Base-by-base conservation (phyloP, 2,113 vertebrate species). In the Prunella fulvescens region DNA sequence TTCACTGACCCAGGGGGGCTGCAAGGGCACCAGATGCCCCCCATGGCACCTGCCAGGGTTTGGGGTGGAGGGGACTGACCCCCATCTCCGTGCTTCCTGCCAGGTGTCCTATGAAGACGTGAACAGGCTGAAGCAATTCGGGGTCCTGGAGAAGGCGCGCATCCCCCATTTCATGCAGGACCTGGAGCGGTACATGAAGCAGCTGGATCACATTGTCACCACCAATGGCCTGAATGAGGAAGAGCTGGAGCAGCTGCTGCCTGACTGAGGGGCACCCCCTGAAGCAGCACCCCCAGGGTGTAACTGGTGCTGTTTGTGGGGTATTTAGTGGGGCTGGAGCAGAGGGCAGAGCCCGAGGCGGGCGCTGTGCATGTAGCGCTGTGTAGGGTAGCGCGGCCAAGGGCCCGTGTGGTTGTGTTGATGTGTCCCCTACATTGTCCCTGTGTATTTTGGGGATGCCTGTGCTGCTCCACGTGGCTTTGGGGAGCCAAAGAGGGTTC, bases 121-220 rank as follows among this genome's bases (percentile, higher is more conserved):
- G 85, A 99, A 99, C 78, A 93, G 97, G n/a, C 98, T 99, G 65
- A 98, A 98, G 50, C 96, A 97, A 19, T 95, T 98, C 13, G 99
- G 99, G 2, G 97, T 98, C 2, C 97, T 99, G 76, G 96, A 97
- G 25, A 97, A 98, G 51, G 97, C 98, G 35, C 98, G 98, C 42
- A 98, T 99, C 92, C 99, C 99, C 4, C 99, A 99, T 93, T 99
- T 99, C 98, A 99, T 99, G 99, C 98, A 98, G 83, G 99, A 99
- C 92, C 97, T 98, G 96, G 98, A 97, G 33, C 98, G 98, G 2
- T 99, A 99, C 96, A 98, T 98, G 96, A 98, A 99, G 76, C 98
- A 99, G 71, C 98, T 99, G 28, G 98, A 99, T 62, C 98, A 99
- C 97, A 99, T 99, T 9, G 97, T 99, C 44, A 88, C 97, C 39